Base-by-base conservation (phyloP, 1,140 invertebrate genomes). In the Trichonephila inaurata region DNA sequence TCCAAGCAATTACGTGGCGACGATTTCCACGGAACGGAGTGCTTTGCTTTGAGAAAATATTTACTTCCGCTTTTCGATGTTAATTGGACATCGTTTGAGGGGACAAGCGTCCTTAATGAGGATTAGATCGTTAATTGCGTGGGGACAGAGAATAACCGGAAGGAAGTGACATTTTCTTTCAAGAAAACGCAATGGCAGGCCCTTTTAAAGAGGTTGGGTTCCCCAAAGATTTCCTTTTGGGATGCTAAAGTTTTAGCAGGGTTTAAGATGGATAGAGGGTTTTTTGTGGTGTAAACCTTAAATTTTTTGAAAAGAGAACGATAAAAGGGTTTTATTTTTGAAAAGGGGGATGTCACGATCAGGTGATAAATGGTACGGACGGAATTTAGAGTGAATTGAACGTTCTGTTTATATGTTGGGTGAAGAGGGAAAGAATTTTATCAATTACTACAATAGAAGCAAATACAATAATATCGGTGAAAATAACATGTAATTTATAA, bases 101-200 rank as follows among this genome's bases (percentile, higher is more conserved):
- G 66, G 66, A 69, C 66, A 69, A n/a, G 19, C 7, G 10, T 24
- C 24, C 66, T 69, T 69, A 69, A 69, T 69, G 66, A 69, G 66
- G 66, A 69, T 69, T 69, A 69, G 66, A 69, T 24, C 66, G 66
- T 69, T 69, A 69, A 69, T 69, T 69, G 66, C 66, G 66, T n/a
- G 10, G 66, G 66, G 66, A 24, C 51, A 51, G 51, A 51, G 51
- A 51, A 10, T 51, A 3, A 28, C 66, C 24, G 66, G 66, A 69
- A 69, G 24, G n/a, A 24, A 24, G n/a, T 24, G 66, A 69, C 66
- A 69, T 69, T 69, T 69, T 69, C 66, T 69, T 69, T 69, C 10
- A 24, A n/a, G 66, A 21, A 69, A 66, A n/a, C 8, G 24, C 18
- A 21, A 21, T 10, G 64, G 64, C 21, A 21, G 19, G 8, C 7